phyloP scores from a whole-genome alignment of 2,888 invertebrate genomes.

The Chrysolina haemoptera region DNA sequence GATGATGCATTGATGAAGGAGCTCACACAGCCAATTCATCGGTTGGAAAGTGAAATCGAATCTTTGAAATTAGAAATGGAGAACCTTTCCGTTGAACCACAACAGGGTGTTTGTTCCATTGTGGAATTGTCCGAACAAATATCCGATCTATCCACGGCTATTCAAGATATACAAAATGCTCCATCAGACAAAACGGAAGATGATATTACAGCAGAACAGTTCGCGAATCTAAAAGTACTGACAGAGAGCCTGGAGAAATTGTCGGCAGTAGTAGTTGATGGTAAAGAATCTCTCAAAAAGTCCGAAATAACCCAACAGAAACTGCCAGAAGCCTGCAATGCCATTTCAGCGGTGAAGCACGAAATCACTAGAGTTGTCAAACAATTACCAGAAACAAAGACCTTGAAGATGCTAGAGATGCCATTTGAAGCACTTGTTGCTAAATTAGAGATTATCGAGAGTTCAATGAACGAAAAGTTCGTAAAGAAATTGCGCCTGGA shows the following conservation, averaged over 20 bases:
- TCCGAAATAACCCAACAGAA: slow-evolving; percentile 3
- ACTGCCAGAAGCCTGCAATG: slow-evolving; percentile 23
- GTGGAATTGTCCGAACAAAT: background rate
- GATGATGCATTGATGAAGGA: background rate
- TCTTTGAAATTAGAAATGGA: background rate
- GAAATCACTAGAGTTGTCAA: slow-evolving; percentile 23
- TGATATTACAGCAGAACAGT: slow-evolving; percentile 13
- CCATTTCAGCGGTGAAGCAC: slow-evolving; percentile 2
- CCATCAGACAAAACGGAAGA: background rate
- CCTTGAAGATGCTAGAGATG: slow-evolving; percentile 22
- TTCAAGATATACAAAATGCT: background rate
- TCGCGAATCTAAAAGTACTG: background rate
- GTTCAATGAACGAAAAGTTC: background rate
- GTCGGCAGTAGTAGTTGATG: background rate
- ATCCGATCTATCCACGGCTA: background rate
- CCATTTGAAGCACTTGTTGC: slow-evolving; percentile 43
- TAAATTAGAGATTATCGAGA: slow-evolving; percentile 27
- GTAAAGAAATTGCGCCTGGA: background rate
- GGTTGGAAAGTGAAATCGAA: background rate
- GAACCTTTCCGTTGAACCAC: background rate
- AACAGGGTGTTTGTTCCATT: background rate
- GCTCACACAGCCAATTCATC: background rate
- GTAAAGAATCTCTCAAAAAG: slow-evolving; percentile 22
- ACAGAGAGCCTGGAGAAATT: background rate
- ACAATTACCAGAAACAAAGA: slow-evolving; percentile 5